Evolutionary conservation across 2,113 vertebrate species (phyloP).

Genomic region (Micronisus gabar): DNA sequence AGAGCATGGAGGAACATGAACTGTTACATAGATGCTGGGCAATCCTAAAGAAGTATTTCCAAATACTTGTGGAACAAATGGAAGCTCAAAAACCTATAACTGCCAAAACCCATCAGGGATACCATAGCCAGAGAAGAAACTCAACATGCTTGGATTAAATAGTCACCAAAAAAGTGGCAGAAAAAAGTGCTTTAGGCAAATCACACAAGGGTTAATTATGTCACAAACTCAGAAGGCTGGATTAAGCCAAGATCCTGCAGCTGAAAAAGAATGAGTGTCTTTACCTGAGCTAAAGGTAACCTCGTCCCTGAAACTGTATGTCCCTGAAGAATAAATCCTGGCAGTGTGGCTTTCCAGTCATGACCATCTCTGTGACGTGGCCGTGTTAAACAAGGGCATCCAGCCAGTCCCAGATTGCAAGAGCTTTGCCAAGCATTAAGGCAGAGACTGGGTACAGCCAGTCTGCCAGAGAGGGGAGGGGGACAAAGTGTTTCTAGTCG

Average conservation of each 20-base stretch:
- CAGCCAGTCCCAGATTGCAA: neutral
- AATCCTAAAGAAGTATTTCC: neutral
- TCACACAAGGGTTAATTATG: neutral
- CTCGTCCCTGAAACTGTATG: neutral
- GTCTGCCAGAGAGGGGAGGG: neutral
- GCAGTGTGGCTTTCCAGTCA: neutral
- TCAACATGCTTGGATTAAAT: neutral
- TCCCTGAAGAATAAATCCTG: neutral
- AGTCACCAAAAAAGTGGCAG: neutral
- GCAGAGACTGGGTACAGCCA: neutral
- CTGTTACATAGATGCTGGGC: neutral
- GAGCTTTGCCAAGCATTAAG: neutral
- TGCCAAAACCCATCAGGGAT: neutral
- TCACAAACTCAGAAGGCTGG: neutral
- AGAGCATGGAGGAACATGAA: neutral
- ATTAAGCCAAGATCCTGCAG: neutral
- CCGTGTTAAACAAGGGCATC: neutral
- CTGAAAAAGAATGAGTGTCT: neutral
- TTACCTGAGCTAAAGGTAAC: neutral
- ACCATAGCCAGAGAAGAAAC: neutral
- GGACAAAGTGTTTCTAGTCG: neutral
- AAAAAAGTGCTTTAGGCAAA: neutral
- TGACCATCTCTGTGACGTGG: neutral
- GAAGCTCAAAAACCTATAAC: neutral
- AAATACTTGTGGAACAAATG: neutral